These are phyloP conservation scores for Limnephilus marmoratus DNA, from an alignment of 2,888 invertebrate genomes.

Conservation along the genomic window DNA sequence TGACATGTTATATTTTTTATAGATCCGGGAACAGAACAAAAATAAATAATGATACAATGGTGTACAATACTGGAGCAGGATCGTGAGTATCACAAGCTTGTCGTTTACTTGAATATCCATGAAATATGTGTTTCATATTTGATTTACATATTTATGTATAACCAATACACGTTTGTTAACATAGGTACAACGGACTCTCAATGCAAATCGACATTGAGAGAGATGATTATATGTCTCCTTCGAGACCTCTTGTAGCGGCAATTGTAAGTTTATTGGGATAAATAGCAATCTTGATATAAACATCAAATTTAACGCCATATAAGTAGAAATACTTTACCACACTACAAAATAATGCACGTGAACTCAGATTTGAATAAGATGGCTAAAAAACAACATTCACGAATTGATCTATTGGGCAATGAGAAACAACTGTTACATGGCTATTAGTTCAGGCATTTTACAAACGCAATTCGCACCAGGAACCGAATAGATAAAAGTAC, in stretches of 20 bases:
- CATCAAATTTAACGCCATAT: no score
- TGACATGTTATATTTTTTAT: neutral
- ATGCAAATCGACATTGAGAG: neutral
- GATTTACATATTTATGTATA: neutral
- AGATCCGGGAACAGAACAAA: neutral
- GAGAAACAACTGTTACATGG: no score
- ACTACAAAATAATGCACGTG: no score
- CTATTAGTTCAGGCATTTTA: no score
- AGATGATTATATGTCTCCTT: conserved; percentile 68
- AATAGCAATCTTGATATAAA: neutral
- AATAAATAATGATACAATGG: neutral
- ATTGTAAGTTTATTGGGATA: conserved; percentile 57
- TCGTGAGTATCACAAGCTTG: neutral
- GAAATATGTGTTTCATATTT: neutral
- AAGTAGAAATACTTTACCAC: no score
- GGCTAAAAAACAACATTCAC: neutral
- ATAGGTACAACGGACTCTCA: neutral
- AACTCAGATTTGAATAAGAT: no score
- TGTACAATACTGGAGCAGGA: neutral
- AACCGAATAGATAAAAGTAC: neutral
- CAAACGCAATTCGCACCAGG: neutral
- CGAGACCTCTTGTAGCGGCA: conserved; percentile 69
- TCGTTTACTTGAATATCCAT: neutral
- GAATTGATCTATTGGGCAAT: no score
- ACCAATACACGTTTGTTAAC: neutral